Evolutionary conservation across 2,113 vertebrate species (phyloP).

Genomic region (Toxotes chatareus): DNA sequence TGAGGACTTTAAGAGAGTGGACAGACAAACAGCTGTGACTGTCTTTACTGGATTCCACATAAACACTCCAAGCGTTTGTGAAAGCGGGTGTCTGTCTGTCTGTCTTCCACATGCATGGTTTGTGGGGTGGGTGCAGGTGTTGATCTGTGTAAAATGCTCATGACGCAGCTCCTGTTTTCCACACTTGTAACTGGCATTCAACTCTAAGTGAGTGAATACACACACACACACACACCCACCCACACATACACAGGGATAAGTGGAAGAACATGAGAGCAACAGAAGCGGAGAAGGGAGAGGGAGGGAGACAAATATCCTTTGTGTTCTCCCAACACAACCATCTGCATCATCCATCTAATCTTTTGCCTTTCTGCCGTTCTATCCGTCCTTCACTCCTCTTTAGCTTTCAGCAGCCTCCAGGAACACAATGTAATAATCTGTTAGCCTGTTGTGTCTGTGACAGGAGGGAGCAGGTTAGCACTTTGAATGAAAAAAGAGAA

Average conservation of each 20-base stretch:
- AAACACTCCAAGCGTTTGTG: conserved; percentile 63
- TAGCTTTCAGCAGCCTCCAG: conserved; percentile 42
- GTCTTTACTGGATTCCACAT: conserved; percentile 68
- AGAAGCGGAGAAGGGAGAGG: conserved; percentile 16
- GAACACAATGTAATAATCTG: conserved; percentile 49
- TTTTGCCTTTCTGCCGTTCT: conserved; percentile 29
- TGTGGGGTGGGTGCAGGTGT: conserved; percentile 60
- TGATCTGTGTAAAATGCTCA: conserved; percentile 62
- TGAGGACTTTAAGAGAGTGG: conserved; percentile 23
- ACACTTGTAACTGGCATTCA: conserved; percentile 49
- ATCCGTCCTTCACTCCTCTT: conserved; percentile 43
- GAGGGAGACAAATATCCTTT: conserved; percentile 40
- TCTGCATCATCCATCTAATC: conserved; percentile 61
- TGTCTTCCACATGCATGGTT: conserved; percentile 56
- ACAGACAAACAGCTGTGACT: conserved; percentile 61
- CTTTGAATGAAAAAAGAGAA: conserved; percentile 12
- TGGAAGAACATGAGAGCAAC: conserved; percentile 11
- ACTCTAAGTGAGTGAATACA: conserved; percentile 18
- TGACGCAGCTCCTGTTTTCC: conserved; percentile 66
- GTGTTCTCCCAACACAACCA: conserved; percentile 46
- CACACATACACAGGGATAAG: conserved; percentile 27
- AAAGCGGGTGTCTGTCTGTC: conserved; percentile 45
- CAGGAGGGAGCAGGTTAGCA: conserved; percentile 29
- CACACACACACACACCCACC: conserved; percentile 23
- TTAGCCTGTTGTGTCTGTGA: conserved; percentile 50